Evolutionary conservation across 2,888 invertebrate species (phyloP), one percentile per base, ranked within the genome.

Genomic region (Lasius platythorax): DNA sequence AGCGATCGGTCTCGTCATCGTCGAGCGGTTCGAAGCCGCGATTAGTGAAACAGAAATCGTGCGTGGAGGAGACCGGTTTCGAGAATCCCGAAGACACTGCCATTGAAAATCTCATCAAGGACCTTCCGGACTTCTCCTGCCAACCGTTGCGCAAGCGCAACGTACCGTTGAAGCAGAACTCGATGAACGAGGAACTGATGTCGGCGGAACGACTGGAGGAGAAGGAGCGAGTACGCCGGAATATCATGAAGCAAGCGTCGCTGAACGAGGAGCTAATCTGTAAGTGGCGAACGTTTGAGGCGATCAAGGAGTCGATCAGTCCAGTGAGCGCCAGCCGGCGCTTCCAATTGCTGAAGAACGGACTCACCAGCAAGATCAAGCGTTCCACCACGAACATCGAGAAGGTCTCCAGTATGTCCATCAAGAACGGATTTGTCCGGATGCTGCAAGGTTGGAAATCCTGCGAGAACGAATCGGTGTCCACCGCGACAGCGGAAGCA

Each of bases 241-340:
- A 98, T 93, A 98, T 98, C 89, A 98, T 98, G 94, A 98, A 98
- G 93, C 98, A 98, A 95, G 98, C 98, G 37, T 98, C 98, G 8
- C 95, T 98, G 18, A 98, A 98, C 93, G 98, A 98, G 94, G 98
- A 98, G 85, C 96, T 98, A 85, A 96, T 98, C 82, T 98, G 96
- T 93, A 96, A 96, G 84, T 96, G 96, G 83, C 96, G 96, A 75
- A 96, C 97, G 18, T 96, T 97, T 84, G 97, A 97, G 92, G 96
- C 97, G 3, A 96, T 98, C 89, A 96, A 97, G 68, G 97, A 98
- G 91, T 97, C 97, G 5, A 96, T 97, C 93, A 97, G 97, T 92
- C 97, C 97, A 37, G 97, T 97, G 15, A 97, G 97, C 68, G 96
- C 96, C 33, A 96, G 96, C 0, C 97, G 97, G 94, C 96, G 97